These are phyloP conservation scores for Hippocampus kuda DNA, from an alignment of 2,797 vertebrate genomes.

Conservation along the genomic window DNA sequence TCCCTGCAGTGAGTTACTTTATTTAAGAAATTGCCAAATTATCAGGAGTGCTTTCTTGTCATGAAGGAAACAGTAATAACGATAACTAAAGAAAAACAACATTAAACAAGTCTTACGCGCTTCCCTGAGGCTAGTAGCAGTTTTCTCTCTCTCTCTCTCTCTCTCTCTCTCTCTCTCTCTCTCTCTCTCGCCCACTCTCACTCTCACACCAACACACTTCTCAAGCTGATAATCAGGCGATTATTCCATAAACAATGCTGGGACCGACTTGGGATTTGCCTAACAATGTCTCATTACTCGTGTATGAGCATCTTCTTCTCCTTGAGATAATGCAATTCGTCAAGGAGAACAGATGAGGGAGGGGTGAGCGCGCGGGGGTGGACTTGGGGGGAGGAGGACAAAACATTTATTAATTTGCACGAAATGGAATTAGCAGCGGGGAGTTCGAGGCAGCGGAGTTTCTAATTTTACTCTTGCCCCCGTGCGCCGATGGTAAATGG, in stretches of 20 bases:
- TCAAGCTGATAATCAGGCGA: constrained; percentile 68
- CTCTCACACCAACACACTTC: constrained; percentile 40
- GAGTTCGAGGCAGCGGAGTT: constrained; percentile 64
- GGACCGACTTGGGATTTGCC: constrained; percentile 68
- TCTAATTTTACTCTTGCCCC: constrained; percentile 73
- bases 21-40: constrained; percentile 58
- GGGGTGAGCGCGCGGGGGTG: constrained; percentile 37
- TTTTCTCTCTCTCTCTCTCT: constrained; percentile 7
- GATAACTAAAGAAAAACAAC: constrained; percentile 43
- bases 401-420: constrained; percentile 77
- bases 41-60: constrained; percentile 57
- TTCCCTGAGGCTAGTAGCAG: constrained; percentile 51
- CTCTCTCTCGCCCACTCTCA: constrained; percentile 9
- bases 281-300: constrained; percentile 74
- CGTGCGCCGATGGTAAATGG: constrained; percentile 68
- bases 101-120: constrained; percentile 52
- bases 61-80: constrained; percentile 58
- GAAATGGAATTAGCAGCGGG: constrained; percentile 76
- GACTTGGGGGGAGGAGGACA: constrained; percentile 43
- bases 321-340: constrained; percentile 67
- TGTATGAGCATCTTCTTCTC: constrained; percentile 57
- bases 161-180: constrained; percentile 1
- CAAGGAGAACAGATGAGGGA: constrained; percentile 60
- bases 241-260: constrained; percentile 70
- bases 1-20: constrained; percentile 55